A percentile compares a stretch with the other conserved stretches of the same genome.
phyloP scores from a whole-genome alignment of 1,140 invertebrate species.

The Heliconius nattereri region DNA sequence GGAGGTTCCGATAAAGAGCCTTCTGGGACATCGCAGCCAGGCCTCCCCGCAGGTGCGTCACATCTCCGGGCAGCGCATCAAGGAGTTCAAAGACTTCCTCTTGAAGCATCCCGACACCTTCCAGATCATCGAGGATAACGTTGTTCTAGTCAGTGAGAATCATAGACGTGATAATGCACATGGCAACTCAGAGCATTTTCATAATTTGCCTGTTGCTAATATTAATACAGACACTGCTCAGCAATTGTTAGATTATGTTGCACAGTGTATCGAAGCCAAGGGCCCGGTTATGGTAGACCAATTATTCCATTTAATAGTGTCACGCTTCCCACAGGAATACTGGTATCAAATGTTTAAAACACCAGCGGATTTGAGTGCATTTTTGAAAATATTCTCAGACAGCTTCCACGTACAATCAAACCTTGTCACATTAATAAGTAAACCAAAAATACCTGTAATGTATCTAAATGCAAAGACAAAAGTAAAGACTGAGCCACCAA shows the following conservation, averaged over 20 bases:
- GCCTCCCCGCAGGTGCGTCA: conserved; percentile 97
- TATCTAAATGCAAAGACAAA: conserved; percentile 78
- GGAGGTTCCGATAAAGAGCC: conserved; percentile 95
- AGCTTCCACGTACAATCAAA: conserved; percentile 95
- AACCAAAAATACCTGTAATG: conserved; percentile 85
- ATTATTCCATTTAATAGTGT: conserved; percentile 90
- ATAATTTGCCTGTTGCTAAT: conserved; percentile 87
- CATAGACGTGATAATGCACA: conserved; percentile 81
- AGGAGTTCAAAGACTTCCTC: conserved; percentile 96
- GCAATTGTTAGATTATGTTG: conserved; percentile 89
- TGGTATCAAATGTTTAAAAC: conserved; percentile 93
- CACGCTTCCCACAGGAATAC: conserved; percentile 88
- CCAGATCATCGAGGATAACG: conserved; percentile 93
- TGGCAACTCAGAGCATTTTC: conserved; percentile 83
- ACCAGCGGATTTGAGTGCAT: conserved; percentile 91
- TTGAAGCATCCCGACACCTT: conserved; percentile 92
- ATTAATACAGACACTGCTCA: conserved; percentile 90
- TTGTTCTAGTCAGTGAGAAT: conserved; percentile 83
- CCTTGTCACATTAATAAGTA: conserved; percentile 89
- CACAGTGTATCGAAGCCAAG: conserved; percentile 88
- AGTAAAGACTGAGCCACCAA: conserved; percentile 75
- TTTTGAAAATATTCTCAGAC: conserved; percentile 94
- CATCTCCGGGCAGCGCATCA: conserved; percentile 96
- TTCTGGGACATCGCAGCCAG: conserved; percentile 95
- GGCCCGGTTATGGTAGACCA: conserved; percentile 92